A percentile compares a stretch with the other conserved stretches of the same genome.
Conservation (phyloP, 2,888 invertebrate genomes). For the Agrilus cyanescens region DNA sequence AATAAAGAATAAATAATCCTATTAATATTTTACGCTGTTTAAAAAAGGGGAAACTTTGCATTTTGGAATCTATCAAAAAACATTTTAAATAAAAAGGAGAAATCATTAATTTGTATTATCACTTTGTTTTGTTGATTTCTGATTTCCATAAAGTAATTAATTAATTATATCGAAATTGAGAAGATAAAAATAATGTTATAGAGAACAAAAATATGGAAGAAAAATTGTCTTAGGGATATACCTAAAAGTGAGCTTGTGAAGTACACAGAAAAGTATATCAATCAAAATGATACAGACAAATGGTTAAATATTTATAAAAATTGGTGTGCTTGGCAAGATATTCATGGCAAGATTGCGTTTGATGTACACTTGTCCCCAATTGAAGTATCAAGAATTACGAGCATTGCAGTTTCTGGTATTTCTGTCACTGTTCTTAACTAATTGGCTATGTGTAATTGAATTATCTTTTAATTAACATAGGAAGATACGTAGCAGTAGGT, state of each 20-base stretch:
- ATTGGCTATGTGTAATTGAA: not conserved
- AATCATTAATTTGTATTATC: too few relatives aligned
- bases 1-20: too few relatives aligned
- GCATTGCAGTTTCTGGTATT: constrained; percentile 28
- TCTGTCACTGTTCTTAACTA: not conserved
- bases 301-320: constrained; percentile 30
- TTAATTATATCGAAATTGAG: too few relatives aligned
- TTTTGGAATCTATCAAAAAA: too few relatives aligned
- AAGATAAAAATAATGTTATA: constrained; percentile 12
- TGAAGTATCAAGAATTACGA: constrained; percentile 28
- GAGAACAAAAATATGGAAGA: constrained; percentile 30
- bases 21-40: too few relatives aligned
- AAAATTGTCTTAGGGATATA: constrained; percentile 31
- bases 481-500: constrained; percentile 28
- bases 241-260: constrained; percentile 28
- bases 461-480: constrained; percentile 11
- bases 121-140: too few relatives aligned
- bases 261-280: constrained; percentile 25
- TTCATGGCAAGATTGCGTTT: constrained; percentile 23
- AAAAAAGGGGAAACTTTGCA: too few relatives aligned
- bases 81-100: too few relatives aligned
- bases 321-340: constrained; percentile 30
- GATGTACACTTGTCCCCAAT: constrained; percentile 26
- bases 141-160: too few relatives aligned
- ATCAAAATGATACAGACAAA: constrained; percentile 19